These are phyloP conservation scores for Synanthedon vespiformis DNA, from an alignment of 2,888 invertebrate genomes.

Conservation along the genomic window DNA sequence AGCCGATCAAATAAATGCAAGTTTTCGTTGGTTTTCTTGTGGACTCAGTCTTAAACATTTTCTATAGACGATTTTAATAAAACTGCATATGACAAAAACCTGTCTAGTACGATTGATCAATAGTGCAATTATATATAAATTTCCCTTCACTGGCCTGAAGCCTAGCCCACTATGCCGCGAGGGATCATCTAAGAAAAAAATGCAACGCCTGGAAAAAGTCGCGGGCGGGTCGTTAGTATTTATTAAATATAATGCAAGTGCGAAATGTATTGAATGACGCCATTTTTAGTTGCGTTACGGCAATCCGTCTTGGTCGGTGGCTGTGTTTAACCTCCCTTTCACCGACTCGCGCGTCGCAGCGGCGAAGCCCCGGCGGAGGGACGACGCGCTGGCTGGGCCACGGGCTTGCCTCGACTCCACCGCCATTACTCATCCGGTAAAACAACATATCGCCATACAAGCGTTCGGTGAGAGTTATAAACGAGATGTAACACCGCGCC, in stretches of 20 bases:
- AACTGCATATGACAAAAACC: no score
- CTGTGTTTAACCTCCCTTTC: constrained; percentile 61
- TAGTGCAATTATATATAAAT: no score
- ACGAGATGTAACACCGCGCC: no score
- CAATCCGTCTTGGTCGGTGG: constrained; percentile 45
- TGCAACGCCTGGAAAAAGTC: no score
- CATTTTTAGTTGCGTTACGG: constrained; percentile 63
- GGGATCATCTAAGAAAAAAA: no score
- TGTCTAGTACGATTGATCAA: no score
- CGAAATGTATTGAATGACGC: constrained; percentile 60
- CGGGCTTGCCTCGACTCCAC: constrained; percentile 15
- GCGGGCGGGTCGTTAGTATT: constrained; percentile 6
- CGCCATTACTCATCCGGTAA: not conserved
- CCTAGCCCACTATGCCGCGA: no score
- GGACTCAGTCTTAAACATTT: no score
- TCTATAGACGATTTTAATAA: no score
- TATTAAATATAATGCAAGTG: constrained; percentile 47
- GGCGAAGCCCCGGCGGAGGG: constrained; percentile 16
- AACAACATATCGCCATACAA: constrained; percentile 9
- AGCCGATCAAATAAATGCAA: no score
- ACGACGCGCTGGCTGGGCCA: constrained; percentile 45
- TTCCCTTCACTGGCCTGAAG: not conserved
- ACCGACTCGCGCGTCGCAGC: constrained; percentile 20
- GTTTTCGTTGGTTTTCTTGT: no score
- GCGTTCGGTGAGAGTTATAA: not conserved